These are phyloP conservation scores for Tupaia tana DNA, from an alignment of 2,113 vertebrate genomes.

Conservation along the genomic window DNA sequence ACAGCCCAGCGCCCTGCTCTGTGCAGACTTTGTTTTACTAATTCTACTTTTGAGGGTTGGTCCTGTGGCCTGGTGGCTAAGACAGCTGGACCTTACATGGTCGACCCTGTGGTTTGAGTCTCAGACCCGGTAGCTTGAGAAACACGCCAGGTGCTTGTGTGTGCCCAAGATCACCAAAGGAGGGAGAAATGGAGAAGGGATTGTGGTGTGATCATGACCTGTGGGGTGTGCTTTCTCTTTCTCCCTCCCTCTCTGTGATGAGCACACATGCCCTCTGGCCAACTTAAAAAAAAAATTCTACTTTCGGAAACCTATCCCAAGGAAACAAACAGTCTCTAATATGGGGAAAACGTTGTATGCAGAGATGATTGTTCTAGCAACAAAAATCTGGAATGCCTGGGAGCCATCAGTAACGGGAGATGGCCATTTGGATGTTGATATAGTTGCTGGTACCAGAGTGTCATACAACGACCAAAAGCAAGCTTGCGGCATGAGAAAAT, in stretches of 20 bases:
- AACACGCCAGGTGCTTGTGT: too few species aligned
- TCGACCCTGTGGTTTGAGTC: too few species aligned
- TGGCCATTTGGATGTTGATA: accelerated
- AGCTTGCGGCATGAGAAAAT: background rate
- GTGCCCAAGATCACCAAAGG: too few species aligned
- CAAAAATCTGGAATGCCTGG: background rate
- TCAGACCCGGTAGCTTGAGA: too few species aligned
- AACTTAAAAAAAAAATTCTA: background rate
- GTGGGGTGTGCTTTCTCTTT: too few species aligned
- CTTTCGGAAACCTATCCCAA: background rate
- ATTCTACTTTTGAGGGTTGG: background rate
- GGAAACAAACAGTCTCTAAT: background rate
- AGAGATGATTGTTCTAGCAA: background rate
- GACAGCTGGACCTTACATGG: too few species aligned
- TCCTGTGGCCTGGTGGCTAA: too few species aligned
- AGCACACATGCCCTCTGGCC: too few species aligned
- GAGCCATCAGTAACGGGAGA: background rate
- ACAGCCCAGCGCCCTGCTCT: too few species aligned
- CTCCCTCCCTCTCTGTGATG: too few species aligned
- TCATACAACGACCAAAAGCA: background rate
- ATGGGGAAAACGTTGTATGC: background rate
- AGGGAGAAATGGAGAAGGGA: too few species aligned
- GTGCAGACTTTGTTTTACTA: background rate
- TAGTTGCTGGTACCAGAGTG: background rate
- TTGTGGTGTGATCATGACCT: too few species aligned